A percentile compares a stretch with the other conserved stretches of the same genome.
These are phyloP conservation scores for Rhogogaster chlorosoma DNA, from an alignment of 2,888 invertebrate genomes.

Conservation along the genomic window DNA sequence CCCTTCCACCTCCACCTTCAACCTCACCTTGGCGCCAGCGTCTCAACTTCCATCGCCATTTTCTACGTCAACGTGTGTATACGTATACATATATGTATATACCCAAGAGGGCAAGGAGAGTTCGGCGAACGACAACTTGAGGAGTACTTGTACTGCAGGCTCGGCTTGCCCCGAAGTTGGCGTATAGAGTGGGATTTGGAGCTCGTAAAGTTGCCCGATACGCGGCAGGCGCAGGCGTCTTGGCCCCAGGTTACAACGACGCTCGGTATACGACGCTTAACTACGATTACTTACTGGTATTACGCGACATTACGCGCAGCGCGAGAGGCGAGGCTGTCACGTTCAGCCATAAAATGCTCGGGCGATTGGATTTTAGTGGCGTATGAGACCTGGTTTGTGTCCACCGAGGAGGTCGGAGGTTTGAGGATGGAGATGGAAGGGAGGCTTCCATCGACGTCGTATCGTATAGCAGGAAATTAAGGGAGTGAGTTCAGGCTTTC, in stretches of 20 bases:
- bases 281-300: conserved; percentile 61
- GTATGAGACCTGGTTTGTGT: conserved; percentile 51
- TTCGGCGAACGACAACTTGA: conserved; percentile 43
- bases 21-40: conserved; percentile 16
- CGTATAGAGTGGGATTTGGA: conserved; percentile 57
- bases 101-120: conserved; percentile 41
- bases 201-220: conserved; percentile 61
- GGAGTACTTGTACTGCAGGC: conserved; percentile 49
- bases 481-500: conserved; percentile 27
- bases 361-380: conserved; percentile 52
- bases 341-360: conserved; percentile 57
- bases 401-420: conserved; percentile 9
- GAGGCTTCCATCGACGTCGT: conserved; percentile 29
- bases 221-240: conserved; percentile 54
- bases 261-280: conserved; percentile 53
- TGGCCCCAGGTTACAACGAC: conserved; percentile 44
- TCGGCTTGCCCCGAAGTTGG: conserved; percentile 44
- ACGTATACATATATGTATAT: neutral
- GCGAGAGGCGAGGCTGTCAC: conserved; percentile 55
- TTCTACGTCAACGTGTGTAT: conserved; percentile 27
- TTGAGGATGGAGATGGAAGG: neutral
- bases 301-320: conserved; percentile 58
- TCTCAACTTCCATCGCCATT: conserved; percentile 38
- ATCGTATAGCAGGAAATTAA: conserved; percentile 38
- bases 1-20: neutral